Evolutionary conservation across 2,113 vertebrate genomes (phyloP).

Genomic region (Falcunculus frontatus): DNA sequence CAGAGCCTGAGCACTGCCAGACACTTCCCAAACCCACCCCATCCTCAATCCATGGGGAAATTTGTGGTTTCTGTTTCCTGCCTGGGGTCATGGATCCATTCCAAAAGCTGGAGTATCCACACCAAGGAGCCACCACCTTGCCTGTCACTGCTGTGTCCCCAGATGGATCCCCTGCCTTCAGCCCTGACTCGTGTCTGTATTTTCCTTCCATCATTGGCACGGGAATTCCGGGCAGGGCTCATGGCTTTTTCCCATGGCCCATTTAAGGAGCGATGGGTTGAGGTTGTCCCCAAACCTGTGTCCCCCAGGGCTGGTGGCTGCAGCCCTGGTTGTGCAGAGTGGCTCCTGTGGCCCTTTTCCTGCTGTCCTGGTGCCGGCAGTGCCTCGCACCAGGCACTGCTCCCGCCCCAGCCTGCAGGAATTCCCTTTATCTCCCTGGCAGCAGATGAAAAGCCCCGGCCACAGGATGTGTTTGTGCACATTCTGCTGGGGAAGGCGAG

Average conservation of each 20-base stretch:
- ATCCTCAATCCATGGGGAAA: fast-evolving
- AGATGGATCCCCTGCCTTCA: neutral
- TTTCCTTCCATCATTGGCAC: fast-evolving
- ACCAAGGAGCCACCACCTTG: neutral
- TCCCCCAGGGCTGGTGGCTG: neutral
- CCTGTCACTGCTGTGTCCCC: neutral
- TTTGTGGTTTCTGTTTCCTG: neutral
- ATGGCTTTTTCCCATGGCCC: fast-evolving
- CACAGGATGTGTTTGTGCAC: conserved; percentile 52
- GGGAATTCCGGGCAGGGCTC: neutral
- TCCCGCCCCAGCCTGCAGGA: neutral
- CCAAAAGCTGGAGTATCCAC: neutral
- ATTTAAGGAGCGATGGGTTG: fast-evolving
- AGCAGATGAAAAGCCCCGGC: conserved; percentile 33
- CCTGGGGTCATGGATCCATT: fast-evolving
- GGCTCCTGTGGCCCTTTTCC: fast-evolving
- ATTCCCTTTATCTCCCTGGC: conserved; percentile 42
- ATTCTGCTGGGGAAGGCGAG: neutral
- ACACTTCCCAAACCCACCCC: neutral
- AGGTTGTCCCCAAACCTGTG: neutral
- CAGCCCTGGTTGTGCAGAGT: neutral
- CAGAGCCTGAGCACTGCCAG: neutral
- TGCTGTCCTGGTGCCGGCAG: neutral
- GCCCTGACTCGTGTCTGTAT: neutral
- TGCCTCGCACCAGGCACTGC: neutral